Evolutionary conservation across 2,797 vertebrate species (phyloP).

Genomic region (Macropodus opercularis): DNA sequence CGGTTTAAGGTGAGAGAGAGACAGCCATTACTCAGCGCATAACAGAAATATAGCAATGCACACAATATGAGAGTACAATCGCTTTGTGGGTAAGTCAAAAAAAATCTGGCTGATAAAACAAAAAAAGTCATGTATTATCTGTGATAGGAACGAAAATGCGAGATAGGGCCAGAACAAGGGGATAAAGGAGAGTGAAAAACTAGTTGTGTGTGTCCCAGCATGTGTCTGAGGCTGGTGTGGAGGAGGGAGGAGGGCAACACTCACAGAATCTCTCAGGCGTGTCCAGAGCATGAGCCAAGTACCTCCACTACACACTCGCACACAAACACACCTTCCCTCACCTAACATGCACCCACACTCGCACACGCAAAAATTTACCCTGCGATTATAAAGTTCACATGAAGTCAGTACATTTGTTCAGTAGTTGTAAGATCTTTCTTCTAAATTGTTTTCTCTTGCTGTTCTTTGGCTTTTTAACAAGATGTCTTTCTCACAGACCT

Average conservation of each 20-base stretch:
- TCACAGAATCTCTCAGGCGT: constrained; percentile 78
- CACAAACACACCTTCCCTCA: constrained; percentile 1
- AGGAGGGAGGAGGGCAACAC: constrained; percentile 66
- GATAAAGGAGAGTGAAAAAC: constrained; percentile 60
- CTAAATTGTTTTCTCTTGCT: neutral
- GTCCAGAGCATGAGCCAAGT: constrained; percentile 74
- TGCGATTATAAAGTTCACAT: constrained; percentile 41
- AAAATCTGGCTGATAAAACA: constrained; percentile 23
- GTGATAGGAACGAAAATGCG: constrained; percentile 41
- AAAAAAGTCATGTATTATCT: constrained; percentile 47
- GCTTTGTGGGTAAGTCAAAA: constrained; percentile 28
- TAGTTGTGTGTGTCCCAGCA: constrained; percentile 69
- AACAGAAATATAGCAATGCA: constrained; percentile 44
- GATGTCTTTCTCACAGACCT: constrained; percentile 23
- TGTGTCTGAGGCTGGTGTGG: constrained; percentile 65
- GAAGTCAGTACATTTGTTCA: constrained; percentile 21
- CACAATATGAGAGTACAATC: constrained; percentile 11
- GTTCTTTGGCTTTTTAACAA: constrained; percentile 21
- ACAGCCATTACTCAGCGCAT: constrained; percentile 51
- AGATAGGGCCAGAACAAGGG: constrained; percentile 26
- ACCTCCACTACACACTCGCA: constrained; percentile 52
- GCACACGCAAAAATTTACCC: constrained; percentile 37
- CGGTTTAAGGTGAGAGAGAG: constrained; percentile 38
- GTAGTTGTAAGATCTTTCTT: neutral
- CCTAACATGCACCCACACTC: constrained; percentile 2